phyloP scores from a whole-genome alignment of 1,140 invertebrate species.

The Tetraneura akinire region DNA sequence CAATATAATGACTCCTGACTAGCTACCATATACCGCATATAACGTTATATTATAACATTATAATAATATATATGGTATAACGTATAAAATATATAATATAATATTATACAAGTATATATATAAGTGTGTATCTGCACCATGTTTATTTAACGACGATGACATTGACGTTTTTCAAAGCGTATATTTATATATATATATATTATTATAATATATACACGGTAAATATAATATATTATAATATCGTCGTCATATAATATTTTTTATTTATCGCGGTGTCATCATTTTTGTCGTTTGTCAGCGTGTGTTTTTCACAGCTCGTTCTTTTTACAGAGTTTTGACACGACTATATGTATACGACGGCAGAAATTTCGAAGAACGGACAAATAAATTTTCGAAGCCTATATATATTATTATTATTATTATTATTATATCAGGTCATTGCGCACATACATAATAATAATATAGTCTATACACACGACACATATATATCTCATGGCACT shows the following conservation, averaged over 20 bases:
- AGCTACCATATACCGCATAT: not conserved
- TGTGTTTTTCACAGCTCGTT: not conserved
- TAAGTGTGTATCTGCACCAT: conserved; percentile 37
- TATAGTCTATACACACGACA: no score
- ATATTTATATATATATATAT: no score
- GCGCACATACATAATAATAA: no score
- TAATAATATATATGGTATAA: no score
- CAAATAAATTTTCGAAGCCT: not conserved
- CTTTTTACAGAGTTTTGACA: not conserved
- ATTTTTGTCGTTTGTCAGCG: conserved; percentile 14
- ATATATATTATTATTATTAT: no score
- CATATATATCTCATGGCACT: not conserved
- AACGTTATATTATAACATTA: no score
- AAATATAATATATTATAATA: conserved; percentile 44
- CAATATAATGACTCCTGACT: conserved; percentile 50
- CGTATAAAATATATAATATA: not conserved
- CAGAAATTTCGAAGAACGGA: not conserved
- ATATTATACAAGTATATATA: conserved; percentile 7
- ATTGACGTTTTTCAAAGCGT: conserved; percentile 46
- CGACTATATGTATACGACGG: not conserved
- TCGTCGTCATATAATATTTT: no score
- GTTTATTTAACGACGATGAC: conserved; percentile 51
- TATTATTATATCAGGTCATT: no score
- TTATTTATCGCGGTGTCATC: no score
- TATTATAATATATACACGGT: no score